Conservation (phyloP, 2,888 invertebrate species). For the Branchipolynoe longqiensis region DNA sequence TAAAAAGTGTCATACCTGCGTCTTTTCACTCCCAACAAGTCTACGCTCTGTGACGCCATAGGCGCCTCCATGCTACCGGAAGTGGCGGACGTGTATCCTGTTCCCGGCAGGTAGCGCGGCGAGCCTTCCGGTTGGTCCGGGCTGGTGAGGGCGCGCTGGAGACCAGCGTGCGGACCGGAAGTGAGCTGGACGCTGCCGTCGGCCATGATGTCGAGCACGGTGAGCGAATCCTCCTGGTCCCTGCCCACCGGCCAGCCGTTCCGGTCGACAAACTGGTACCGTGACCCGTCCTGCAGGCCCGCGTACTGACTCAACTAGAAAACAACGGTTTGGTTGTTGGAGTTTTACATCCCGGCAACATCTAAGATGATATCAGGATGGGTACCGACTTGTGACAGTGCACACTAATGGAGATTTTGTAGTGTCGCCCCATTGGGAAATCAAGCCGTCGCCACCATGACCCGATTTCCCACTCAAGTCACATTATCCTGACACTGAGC, state of each 20-base stretch:
- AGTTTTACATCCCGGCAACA: too few species aligned
- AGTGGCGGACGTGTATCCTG: not conserved
- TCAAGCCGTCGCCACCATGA: too few species aligned
- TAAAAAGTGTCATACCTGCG: too few species aligned
- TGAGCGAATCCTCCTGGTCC: constrained; percentile 73
- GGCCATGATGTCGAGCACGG: constrained; percentile 74
- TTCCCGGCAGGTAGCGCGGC: not conserved
- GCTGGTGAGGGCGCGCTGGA: not conserved
- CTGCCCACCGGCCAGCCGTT: constrained; percentile 78
- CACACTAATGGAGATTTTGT: too few species aligned
- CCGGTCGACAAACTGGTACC: constrained; percentile 72
- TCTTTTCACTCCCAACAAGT: not conserved
- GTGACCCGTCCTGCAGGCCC: not conserved
- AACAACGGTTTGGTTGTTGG: too few species aligned
- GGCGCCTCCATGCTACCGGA: constrained; percentile 19
- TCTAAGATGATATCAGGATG: too few species aligned
- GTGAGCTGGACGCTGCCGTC: constrained; percentile 37
- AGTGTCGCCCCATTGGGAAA: too few species aligned
- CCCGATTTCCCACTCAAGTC: too few species aligned
- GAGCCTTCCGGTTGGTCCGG: constrained; percentile 24
- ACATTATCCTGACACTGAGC: too few species aligned
- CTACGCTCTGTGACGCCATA: not conserved
- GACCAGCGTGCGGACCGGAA: not conserved
- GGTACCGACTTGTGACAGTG: too few species aligned
- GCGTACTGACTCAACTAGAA: constrained; percentile 65